Evolutionary conservation across 2,113 vertebrate genomes (phyloP).

Genomic region (Grammomys dolichurus): DNA sequence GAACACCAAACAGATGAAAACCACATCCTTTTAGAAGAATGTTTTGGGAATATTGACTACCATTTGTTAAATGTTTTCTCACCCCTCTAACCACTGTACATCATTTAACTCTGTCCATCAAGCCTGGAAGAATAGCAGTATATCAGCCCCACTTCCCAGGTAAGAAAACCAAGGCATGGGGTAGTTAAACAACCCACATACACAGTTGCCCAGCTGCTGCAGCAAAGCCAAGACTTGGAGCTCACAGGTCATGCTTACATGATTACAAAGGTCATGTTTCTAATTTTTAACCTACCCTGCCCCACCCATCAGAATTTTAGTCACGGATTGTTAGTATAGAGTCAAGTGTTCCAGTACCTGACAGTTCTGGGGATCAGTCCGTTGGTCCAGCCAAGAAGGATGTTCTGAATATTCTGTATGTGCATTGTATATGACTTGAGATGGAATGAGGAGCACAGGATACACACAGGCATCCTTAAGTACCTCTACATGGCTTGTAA

Average conservation of each 20-base stretch:
- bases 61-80: background rate
- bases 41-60: background rate
- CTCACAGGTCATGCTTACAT: background rate
- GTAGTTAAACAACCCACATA: background rate
- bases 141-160: background rate
- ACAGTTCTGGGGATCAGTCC: background rate
- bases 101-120: background rate
- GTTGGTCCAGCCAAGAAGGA: background rate
- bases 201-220: background rate
- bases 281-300: background rate
- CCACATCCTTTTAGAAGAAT: background rate
- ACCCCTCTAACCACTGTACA: background rate
- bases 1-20: background rate
- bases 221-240: background rate
- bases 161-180: slow-evolving; percentile 30
- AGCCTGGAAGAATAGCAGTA: background rate
- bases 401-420: background rate
- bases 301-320: background rate
- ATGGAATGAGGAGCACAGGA: background rate
- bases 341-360: background rate
- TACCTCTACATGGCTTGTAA: background rate
- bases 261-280: background rate
- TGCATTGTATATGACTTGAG: background rate
- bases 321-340: background rate
- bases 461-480: background rate